These are phyloP conservation scores for Coenonympha arcania DNA, from an alignment of 2,888 invertebrate genomes.

Conservation along the genomic window DNA sequence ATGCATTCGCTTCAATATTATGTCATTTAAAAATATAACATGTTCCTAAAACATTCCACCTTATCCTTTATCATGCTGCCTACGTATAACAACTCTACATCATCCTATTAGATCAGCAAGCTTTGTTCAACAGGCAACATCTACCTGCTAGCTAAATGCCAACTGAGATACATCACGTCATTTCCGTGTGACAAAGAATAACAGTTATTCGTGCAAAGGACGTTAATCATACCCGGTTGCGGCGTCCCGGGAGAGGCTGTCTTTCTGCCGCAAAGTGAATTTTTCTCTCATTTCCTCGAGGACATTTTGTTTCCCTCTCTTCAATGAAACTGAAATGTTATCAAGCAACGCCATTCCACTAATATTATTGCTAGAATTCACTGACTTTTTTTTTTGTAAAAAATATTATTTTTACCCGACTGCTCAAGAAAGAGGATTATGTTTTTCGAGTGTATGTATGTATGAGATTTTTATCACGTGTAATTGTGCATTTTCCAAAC, in stretches of 20 bases:
- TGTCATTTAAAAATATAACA: too few relatives aligned
- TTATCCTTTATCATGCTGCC: too few relatives aligned
- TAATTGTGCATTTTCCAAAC: too few relatives aligned
- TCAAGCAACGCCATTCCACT: conserved; percentile 43
- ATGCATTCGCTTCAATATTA: too few relatives aligned
- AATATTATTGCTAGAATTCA: conserved; percentile 17
- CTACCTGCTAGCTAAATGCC: conserved; percentile 24
- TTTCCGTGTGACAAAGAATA: conserved; percentile 23
- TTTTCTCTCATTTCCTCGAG: conserved; percentile 55
- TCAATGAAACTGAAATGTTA: conserved; percentile 44
- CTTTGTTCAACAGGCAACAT: neutral
- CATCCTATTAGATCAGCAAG: neutral
- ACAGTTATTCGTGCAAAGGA: conserved; percentile 41
- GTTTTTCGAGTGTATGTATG: too few relatives aligned
- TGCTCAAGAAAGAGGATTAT: too few relatives aligned
- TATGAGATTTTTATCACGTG: too few relatives aligned
- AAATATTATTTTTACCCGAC: neutral
- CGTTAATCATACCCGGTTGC: conserved; percentile 48
- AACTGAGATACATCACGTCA: conserved; percentile 21
- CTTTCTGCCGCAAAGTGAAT: conserved; percentile 37
- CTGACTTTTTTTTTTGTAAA: neutral
- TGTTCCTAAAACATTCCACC: too few relatives aligned
- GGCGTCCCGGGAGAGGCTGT: conserved; percentile 35
- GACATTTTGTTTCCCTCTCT: conserved; percentile 52
- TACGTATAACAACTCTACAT: too few relatives aligned